phyloP scores from a whole-genome alignment of 2,888 invertebrate genomes.

The Dynastes hyllus region DNA sequence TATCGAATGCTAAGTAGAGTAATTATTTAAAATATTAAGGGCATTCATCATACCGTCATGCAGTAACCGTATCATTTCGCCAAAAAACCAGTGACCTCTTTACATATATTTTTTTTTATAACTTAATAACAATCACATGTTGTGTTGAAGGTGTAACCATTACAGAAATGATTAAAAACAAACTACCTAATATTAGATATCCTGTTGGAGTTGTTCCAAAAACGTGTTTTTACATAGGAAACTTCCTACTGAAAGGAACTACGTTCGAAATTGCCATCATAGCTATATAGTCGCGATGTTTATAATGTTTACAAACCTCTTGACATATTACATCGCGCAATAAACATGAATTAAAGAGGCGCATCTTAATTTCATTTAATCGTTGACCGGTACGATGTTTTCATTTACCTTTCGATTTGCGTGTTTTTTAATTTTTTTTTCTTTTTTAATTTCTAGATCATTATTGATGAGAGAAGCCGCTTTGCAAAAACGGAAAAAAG shows the following conservation, averaged over 20 bases:
- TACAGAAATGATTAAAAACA: slow-evolving; percentile 66
- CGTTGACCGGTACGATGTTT: slow-evolving; percentile 8
- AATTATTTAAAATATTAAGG: too few species aligned
- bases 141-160: slow-evolving; percentile 34
- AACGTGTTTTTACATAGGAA: slow-evolving; percentile 66
- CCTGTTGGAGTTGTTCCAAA: slow-evolving; percentile 68
- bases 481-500: slow-evolving; percentile 70
- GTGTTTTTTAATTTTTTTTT: neutral
- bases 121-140: slow-evolving; percentile 26
- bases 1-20: neutral
- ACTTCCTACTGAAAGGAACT: slow-evolving; percentile 67
- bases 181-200: slow-evolving; percentile 70
- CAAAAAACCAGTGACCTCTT: neutral
- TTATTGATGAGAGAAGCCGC: slow-evolving; percentile 72
- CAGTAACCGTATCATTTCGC: neutral
- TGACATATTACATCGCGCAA: slow-evolving; percentile 26
- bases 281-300: slow-evolving; percentile 59
- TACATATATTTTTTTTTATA: slow-evolving; percentile 11
- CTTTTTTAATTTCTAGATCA: slow-evolving; percentile 61
- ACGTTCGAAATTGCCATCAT: slow-evolving; percentile 66
- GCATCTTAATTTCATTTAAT: neutral
- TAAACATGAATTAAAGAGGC: slow-evolving; percentile 16
- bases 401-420: neutral
- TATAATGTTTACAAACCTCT: slow-evolving; percentile 50
- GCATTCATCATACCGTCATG: slow-evolving; percentile 20